Base-by-base conservation (phyloP, 2,797 vertebrate species). In the Cirrhinus mrigala region DNA sequence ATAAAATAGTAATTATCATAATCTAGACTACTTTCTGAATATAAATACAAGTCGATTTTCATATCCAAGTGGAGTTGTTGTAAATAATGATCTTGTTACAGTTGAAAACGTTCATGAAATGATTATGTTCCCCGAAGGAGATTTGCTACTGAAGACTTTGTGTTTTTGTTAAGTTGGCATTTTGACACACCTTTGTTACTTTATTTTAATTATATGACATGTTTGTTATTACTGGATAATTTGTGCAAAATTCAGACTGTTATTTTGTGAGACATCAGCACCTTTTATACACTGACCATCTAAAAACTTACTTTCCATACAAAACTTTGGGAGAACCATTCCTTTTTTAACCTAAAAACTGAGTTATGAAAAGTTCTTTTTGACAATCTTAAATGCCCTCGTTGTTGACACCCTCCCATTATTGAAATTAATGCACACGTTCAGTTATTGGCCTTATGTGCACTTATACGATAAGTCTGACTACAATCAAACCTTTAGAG, bases 391-490 rank as follows among this genome's bases (percentile, higher is more conserved):
- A 89, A 37, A 82, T 46, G 16, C 52, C 40, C 24, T 46, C n/a
- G n/a, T 69, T 69, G 79, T 27, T 82, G 48, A 46, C 37, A 37
- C 56, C 64, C 52, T 64, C 11, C 24, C 46, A 33, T 70, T 29
- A 29, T 56, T 48, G 71, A 27, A n/a, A 33, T 22, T 40, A 62
- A 6, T 58, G 54, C 44, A 64, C 27, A 68, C 22, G 18, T 80
- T 56, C n/a, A 81, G 10, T 84, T 24, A 54, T 84, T 88, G 66
- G 81, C 81, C 74, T 87, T 90, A 87, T 85, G 86, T 89, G 87
- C 87, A 91, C 89, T 90, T 90, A 46, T 81, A 79, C 50, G 60
- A 56, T n/a, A 86, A 79, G n/a, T 75, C 48, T 69, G 58, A 90
- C 15, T 81, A 58, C 60, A 66, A 52, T 87, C 52, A 81, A 90